These are phyloP conservation scores for Fringilla coelebs DNA, from an alignment of 2,797 vertebrate species.

Conservation along the genomic window DNA sequence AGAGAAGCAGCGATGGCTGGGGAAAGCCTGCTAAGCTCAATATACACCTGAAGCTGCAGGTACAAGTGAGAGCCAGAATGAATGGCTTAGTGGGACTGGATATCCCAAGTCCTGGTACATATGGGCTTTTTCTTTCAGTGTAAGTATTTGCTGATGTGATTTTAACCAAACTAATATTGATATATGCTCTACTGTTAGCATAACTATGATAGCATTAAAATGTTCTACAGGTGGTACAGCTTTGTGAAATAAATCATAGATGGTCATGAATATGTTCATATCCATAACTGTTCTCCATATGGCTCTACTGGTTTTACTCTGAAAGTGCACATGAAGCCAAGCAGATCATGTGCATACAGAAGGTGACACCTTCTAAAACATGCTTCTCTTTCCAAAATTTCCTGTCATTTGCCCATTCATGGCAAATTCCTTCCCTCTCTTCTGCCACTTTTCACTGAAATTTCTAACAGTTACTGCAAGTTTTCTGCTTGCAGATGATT, in stretches of 20 bases:
- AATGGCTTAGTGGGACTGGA: neutral
- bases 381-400: neutral
- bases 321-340: neutral
- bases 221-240: neutral
- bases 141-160: neutral
- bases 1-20: neutral
- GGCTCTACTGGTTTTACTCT: neutral
- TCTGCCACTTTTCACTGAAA: neutral
- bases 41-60: neutral
- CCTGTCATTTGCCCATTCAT: neutral
- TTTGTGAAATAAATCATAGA: neutral
- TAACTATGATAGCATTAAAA: neutral
- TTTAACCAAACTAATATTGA: neutral
- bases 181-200: neutral
- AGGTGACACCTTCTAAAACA: neutral
- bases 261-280: neutral
- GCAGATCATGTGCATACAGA: neutral
- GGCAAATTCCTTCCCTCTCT: neutral
- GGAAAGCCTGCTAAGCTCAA: neutral
- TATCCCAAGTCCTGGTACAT: neutral
- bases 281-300: neutral
- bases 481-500: neutral
- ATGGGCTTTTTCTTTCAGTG: rapidly evolving
- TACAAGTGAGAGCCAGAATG: neutral
- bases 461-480: neutral